These are phyloP conservation scores for Heloderma charlesbogerti DNA, from an alignment of 2,113 vertebrate genomes.

Conservation along the genomic window DNA sequence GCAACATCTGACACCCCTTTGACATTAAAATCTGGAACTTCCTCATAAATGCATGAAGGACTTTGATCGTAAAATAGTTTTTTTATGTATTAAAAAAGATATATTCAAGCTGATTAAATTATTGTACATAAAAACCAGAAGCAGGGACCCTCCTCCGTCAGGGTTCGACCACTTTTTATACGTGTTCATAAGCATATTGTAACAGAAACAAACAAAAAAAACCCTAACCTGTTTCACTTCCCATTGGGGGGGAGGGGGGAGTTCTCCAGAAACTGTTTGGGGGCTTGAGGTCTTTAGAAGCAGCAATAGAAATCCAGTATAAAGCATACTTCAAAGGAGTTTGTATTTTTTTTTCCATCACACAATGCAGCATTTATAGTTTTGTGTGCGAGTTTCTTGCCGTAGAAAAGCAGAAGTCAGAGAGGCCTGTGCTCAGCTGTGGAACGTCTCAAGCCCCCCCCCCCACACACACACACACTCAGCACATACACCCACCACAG, in stretches of 20 bases:
- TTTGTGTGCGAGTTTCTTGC: conserved; percentile 67
- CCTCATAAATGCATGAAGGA: conserved; percentile 87
- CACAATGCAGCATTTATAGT: conserved; percentile 61
- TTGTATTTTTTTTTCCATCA: conserved; percentile 49
- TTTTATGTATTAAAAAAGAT: conserved; percentile 81
- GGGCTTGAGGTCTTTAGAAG: conserved; percentile 73
- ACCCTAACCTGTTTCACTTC: conserved; percentile 58
- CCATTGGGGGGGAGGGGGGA: conserved; percentile 27
- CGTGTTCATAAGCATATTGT: conserved; percentile 78
- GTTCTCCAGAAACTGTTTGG: conserved; percentile 56
- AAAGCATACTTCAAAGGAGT: conserved; percentile 73
- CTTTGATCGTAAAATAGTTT: conserved; percentile 81
- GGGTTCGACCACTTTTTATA: conserved; percentile 86
- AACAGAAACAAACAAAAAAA: conserved; percentile 61
- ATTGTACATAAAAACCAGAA: conserved; percentile 92
- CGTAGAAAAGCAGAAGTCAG: conserved; percentile 66
- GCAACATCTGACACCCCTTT: conserved; percentile 73
- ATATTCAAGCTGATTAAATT: conserved; percentile 86
- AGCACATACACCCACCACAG: background rate
- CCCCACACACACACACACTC: too few relatives aligned
- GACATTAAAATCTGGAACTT: conserved; percentile 83
- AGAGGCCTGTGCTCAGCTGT: conserved; percentile 12
- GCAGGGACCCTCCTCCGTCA: conserved; percentile 77
- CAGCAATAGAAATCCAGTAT: conserved; percentile 81
- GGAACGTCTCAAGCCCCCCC: background rate